Evolutionary conservation across 1,140 invertebrate species (phyloP).

Genomic region (Hylyphantes graminicola): DNA sequence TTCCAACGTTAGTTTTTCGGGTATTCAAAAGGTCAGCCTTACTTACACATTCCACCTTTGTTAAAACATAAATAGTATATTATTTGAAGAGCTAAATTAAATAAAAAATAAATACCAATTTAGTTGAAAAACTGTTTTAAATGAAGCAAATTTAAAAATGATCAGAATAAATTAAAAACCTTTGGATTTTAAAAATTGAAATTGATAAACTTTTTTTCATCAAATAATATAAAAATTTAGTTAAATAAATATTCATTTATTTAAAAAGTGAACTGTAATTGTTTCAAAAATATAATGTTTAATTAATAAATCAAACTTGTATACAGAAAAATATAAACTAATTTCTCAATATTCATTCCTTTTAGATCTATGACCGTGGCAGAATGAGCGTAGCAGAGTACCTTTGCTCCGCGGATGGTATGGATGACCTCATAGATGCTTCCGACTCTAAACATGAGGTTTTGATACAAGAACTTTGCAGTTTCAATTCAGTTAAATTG

Average conservation of each 20-base stretch:
- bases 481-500: slow-evolving; percentile 1
- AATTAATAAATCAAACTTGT: too few species aligned
- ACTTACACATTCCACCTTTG: not conserved
- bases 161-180: too few species aligned
- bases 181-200: too few species aligned
- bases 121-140: too few species aligned
- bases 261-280: too few species aligned
- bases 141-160: too few species aligned
- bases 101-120: too few species aligned
- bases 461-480: slow-evolving; percentile 51
- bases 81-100: not conserved
- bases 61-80: not conserved
- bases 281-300: too few species aligned
- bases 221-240: too few species aligned
- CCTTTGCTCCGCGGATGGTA: slow-evolving; percentile 40
- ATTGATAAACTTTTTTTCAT: too few species aligned
- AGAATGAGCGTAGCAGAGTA: slow-evolving; percentile 33
- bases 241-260: too few species aligned
- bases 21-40: slow-evolving; percentile 50
- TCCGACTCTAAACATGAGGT: not conserved
- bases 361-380: slow-evolving; percentile 59
- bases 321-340: too few species aligned
- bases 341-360: not conserved
- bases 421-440: slow-evolving; percentile 51
- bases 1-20: slow-evolving; percentile 38